Base-by-base conservation (phyloP, 2,113 vertebrate species). In the Mirounga angustirostris region DNA sequence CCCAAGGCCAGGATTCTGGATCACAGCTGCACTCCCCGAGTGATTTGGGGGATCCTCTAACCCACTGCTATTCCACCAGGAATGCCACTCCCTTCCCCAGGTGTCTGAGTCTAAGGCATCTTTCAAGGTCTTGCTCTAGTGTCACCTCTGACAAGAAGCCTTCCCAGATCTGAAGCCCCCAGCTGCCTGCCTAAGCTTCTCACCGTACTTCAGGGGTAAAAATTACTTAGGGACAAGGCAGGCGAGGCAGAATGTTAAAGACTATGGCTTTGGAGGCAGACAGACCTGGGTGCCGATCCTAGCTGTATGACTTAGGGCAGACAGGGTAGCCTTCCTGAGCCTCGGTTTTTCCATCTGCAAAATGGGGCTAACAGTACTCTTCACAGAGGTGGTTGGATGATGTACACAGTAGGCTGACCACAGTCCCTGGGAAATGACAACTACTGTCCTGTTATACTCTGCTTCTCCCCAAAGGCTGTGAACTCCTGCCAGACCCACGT, bases 141-240 rank as follows among this genome's bases (percentile, higher is more conserved):
- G 13, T 96, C 71, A 61, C 56, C 50, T 94, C 87, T 95, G 59
- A 74, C 58, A 33, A 85, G 85, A 91, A 54, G 88, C 4, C 79
- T 81, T 61, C 59, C 61, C 67, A 95, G 80, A 63, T 52, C 65
- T 52, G 54, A 84, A 50, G 21, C 43, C 7, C 9, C 33, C 40
- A 24, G 26, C 54, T 61, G 56, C 14, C 30, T 56, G 36, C 65
- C 50, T 80, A 67, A 52, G 28, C 28, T 59, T 76, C 91, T 94
- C 46, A n/a, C 19, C 58, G 76, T 40, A 46, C 28, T 74, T 78
- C 4, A 30, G 54, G 36, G 46, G 50, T 84, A 79, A 82, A 95
- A 63, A 52, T 50, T 28, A 61, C 65, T 82, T 2, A 4, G 19
- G n/a, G 84, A 61, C 16, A 43, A 6, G 14, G 8, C 88, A 18